Conservation (phyloP, 35 echinoderm and acorn worm species). For the Nesometra sesokonis region DNA sequence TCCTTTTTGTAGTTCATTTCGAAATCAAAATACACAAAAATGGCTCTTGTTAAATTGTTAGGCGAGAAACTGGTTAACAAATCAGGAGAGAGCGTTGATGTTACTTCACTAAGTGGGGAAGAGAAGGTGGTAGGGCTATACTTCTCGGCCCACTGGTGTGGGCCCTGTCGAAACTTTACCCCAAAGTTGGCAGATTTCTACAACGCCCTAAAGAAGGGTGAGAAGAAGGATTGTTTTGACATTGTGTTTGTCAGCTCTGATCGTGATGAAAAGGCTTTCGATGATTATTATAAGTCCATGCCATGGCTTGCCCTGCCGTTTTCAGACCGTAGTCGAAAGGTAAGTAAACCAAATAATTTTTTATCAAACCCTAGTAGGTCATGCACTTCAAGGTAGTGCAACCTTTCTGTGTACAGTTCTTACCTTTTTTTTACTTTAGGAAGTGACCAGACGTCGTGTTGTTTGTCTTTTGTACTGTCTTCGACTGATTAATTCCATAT, state of each 20-base stretch:
- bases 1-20: too few species aligned
- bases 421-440: too few species aligned
- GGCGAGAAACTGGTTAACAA: neutral
- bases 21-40: neutral
- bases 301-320: constrained; percentile 50
- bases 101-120: neutral
- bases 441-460: too few species aligned
- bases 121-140: constrained; percentile 46
- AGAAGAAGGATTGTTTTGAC: constrained; percentile 18
- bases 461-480: too few species aligned
- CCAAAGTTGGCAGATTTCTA: constrained; percentile 50
- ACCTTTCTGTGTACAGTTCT: too few species aligned
- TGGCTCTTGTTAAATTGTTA: neutral
- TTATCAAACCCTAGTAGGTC: too few species aligned
- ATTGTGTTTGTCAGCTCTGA: constrained; percentile 70
- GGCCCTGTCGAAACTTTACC: constrained; percentile 39
- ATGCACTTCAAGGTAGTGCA: too few species aligned
- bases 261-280: neutral
- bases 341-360: neutral
- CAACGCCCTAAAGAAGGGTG: constrained; percentile 29
- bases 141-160: constrained; percentile 71
- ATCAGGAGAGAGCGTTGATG: neutral
- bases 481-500: too few species aligned
- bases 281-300: constrained; percentile 42
- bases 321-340: constrained; percentile 39